Percentiles rank a stretch among this genome's conserved stretches.
phyloP scores from a whole-genome alignment of 2,113 vertebrate genomes.

The Lasiurus borealis region DNA sequence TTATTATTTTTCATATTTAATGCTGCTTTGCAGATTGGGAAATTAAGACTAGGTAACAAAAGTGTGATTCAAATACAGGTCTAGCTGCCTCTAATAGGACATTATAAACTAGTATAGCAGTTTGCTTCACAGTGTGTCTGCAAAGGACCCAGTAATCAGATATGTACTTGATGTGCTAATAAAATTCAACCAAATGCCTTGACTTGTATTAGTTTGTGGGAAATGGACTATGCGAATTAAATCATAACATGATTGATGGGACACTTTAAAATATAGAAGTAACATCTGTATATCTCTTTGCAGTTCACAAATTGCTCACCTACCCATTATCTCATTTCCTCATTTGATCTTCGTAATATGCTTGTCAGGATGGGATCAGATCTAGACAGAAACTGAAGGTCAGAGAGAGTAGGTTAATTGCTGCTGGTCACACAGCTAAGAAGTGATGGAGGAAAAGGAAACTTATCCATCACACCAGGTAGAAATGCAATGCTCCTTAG shows the following conservation, averaged over 20 bases:
- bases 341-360: background rate
- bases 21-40: background rate
- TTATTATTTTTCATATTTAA: background rate
- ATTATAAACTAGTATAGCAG: background rate
- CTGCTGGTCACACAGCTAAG: background rate
- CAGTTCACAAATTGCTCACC: background rate
- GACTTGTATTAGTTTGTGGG: background rate
- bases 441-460: background rate
- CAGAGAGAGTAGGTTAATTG: background rate
- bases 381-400: constrained; percentile 11
- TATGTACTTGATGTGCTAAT: background rate
- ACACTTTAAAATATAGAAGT: constrained; percentile 19
- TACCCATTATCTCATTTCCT: background rate
- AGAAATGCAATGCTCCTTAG: background rate
- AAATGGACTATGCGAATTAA: constrained; percentile 30
- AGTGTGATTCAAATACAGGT: background rate
- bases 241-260: background rate
- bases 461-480: background rate
- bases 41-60: background rate
- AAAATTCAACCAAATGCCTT: constrained; percentile 33
- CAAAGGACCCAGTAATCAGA: background rate
- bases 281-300: background rate
- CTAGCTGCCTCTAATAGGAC: background rate
- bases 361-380: background rate
- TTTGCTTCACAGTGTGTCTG: background rate